Percentiles rank a stretch among this genome's conserved stretches.
These are phyloP conservation scores for Pristionchus maxplancki DNA, from an alignment of 2,888 invertebrate species.

Conservation along the genomic window DNA sequence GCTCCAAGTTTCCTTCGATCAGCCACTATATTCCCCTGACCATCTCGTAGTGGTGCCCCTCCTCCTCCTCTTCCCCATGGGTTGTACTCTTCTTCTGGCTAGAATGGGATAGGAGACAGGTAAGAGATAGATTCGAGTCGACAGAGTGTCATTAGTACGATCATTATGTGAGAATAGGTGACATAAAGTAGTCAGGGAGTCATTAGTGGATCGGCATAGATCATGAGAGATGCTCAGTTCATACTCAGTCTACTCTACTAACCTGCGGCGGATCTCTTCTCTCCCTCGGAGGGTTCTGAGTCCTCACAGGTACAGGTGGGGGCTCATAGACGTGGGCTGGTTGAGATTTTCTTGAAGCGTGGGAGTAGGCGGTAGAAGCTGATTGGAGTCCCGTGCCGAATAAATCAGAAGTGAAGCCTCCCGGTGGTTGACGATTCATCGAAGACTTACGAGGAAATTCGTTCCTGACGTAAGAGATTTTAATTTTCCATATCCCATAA, in stretches of 20 bases:
- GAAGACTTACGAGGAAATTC: conserved; percentile 34
- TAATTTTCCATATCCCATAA: not conserved
- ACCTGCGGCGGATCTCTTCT: not conserved
- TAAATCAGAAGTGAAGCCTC: conserved; percentile 24
- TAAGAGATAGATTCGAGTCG: not conserved
- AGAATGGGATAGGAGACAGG: not conserved
- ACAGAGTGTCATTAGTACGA: not conserved
- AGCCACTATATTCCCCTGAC: conserved; percentile 57
- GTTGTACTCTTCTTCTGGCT: conserved; percentile 53
- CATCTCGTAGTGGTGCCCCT: conserved; percentile 59
- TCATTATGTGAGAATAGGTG: not conserved
- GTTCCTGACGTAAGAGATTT: conserved; percentile 2
- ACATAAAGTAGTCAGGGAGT: not conserved
- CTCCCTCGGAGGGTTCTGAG: not conserved
- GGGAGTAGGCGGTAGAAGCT: not conserved
- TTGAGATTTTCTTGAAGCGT: not conserved
- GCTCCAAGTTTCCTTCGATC: conserved; percentile 55
- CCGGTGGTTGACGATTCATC: conserved; percentile 36
- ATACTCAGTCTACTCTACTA: not conserved
- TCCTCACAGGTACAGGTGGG: not conserved
- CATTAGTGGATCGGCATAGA: not conserved
- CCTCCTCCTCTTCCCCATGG: conserved; percentile 58
- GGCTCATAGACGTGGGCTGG: not conserved
- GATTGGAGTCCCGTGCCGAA: not conserved
- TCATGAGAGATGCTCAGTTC: not conserved